A percentile compares a stretch with the other conserved stretches of the same genome.
Conservation (phyloP, 2,888 invertebrate species). For the Osmoderma eremita region DNA sequence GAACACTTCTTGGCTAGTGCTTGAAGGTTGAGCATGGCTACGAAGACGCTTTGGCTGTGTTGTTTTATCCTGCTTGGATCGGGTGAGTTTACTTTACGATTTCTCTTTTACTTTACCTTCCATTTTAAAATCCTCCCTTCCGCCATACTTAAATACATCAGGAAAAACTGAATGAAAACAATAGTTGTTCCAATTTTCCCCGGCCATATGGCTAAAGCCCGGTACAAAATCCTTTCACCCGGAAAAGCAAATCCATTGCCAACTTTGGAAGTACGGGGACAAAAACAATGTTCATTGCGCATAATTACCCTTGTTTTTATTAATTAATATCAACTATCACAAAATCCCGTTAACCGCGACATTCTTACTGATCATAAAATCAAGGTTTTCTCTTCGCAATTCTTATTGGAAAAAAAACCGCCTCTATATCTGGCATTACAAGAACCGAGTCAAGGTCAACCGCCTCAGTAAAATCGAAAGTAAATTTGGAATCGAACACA, state of each 20-base stretch:
- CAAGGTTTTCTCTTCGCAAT: constrained; percentile 10
- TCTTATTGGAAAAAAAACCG: constrained; percentile 6
- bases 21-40: constrained; percentile 62
- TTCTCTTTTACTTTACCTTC: constrained; percentile 2
- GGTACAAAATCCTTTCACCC: constrained; percentile 17
- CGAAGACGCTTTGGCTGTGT: constrained; percentile 64
- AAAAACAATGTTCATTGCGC: neutral
- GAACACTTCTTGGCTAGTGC: constrained; percentile 64
- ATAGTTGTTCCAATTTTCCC: neutral
- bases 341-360: neutral
- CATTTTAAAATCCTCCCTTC: neutral
- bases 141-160: no score
- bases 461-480: constrained; percentile 35
- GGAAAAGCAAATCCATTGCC: constrained; percentile 12
- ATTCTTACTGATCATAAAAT: constrained; percentile 22
- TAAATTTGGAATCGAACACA: constrained; percentile 18
- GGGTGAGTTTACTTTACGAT: constrained; percentile 58
- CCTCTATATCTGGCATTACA: constrained; percentile 7
- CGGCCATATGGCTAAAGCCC: constrained; percentile 9
- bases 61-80: constrained; percentile 61
- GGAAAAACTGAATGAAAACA: neutral
- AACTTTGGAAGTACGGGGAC: neutral
- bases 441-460: constrained; percentile 38
- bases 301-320: neutral
- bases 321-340: neutral